Evolutionary conservation across 2,888 invertebrate genomes (phyloP), one percentile per base, ranked within the genome.

Genomic region (Cloeon dipterum): DNA sequence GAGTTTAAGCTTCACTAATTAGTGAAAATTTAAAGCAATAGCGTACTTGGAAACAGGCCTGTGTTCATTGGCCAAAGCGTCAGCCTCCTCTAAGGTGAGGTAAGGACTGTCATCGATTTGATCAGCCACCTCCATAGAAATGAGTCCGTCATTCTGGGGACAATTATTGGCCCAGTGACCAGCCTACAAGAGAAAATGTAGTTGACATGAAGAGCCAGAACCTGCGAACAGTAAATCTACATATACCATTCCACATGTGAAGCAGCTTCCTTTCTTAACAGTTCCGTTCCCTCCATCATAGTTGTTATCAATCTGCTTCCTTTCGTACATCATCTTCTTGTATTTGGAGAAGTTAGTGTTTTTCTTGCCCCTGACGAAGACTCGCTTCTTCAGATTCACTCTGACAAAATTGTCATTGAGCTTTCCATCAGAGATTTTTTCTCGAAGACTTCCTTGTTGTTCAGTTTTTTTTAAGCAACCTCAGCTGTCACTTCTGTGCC

Each of bases 371-470:
- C 86, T 65, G 1, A 70, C 74, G 60, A 74, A 91, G 3, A 77
- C 68, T 56, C 93, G 93, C 52, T 83, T 85, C 49, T 82, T 79
- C 46, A 93, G 66, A 58, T 93, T 85, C 34, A 93, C 73, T 44
- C 71, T 68, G 0, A 91, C 77, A 59, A 74, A 93, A 56, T 94
- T 94, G 39, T 86, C 83, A 59, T 83, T 85, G 5, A 76, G 52
- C 38, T 69, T 74, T 3, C 83, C 82, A 40, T 65, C 55, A 21
- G 65, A 62, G 2, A 81, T 61, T 61, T 78, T 82, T 25, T 26
- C 18, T 38, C 3, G 11, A 18, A 16, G 2, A 26, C 20, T 19
- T 25, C 20, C 21, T 33, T 32, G 16, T 35, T 38, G 0, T 11
- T 23, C 11, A 11, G 23, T 23, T 23, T 23, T 5, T 20, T 41